Percentiles rank a stretch among this genome's conserved stretches.
These are phyloP conservation scores for Gavia stellata DNA, from an alignment of 2,113 vertebrate genomes.

Conservation along the genomic window DNA sequence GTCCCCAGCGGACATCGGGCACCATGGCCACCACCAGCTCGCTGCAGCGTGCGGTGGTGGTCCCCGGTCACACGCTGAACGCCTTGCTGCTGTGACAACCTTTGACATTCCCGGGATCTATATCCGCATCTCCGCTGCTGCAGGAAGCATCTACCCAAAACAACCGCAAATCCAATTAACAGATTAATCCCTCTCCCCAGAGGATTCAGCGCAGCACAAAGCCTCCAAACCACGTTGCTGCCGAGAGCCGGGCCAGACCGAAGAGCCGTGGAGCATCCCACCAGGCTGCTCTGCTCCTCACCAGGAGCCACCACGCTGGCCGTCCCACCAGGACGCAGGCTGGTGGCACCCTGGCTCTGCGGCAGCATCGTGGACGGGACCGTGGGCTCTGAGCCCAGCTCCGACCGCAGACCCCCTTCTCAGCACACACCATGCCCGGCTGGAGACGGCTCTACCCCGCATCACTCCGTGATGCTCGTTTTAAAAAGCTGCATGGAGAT, in stretches of 20 bases:
- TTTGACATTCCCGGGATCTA: background rate
- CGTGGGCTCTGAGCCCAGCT: background rate
- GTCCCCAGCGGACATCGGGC: accelerated
- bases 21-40: background rate
- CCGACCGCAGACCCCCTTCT: background rate
- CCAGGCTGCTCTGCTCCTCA: background rate
- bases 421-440: accelerated
- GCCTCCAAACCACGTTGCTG: background rate
- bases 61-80: accelerated
- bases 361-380: accelerated
- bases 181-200: background rate
- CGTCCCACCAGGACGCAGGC: background rate
- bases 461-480: background rate
- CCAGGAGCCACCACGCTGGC: too few relatives aligned
- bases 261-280: background rate
- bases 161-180: conserved; percentile 9
- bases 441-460: background rate
- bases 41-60: background rate
- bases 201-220: background rate
- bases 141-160: background rate
- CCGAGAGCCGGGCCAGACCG: background rate
- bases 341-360: background rate
- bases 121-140: background rate
- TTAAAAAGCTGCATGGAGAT: background rate
- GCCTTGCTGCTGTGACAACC: accelerated